Conservation (phyloP, 2,113 vertebrate species). For the Acanthisitta chloris region DNA sequence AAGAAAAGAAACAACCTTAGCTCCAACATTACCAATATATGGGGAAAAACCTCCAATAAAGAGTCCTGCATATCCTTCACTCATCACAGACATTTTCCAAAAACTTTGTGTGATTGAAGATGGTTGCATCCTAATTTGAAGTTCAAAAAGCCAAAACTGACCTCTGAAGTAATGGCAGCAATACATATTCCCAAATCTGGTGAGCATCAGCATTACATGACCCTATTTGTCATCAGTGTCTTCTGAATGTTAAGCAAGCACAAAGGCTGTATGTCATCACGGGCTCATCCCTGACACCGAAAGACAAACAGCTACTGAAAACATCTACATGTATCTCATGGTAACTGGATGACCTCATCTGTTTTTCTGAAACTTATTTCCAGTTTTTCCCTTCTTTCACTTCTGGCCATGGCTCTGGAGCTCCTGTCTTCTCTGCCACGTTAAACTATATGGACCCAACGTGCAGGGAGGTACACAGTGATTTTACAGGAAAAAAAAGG, state of each 20-base stretch:
- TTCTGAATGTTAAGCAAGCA: background rate
- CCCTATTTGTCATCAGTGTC: background rate
- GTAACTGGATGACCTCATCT: background rate
- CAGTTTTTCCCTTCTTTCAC: background rate
- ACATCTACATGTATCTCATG: background rate
- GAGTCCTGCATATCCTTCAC: background rate
- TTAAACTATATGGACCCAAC: background rate
- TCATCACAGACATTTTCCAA: background rate
- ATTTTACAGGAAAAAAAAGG: background rate
- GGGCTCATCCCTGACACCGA: background rate
- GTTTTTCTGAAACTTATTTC: background rate
- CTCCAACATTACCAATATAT: background rate
- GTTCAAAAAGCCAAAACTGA: background rate
- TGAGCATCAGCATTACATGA: background rate
- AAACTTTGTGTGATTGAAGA: background rate
- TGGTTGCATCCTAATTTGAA: background rate
- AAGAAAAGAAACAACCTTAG: background rate
- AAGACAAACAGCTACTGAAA: slow-evolving; percentile 10
- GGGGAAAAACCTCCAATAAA: background rate
- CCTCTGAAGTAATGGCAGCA: slow-evolving; percentile 36
- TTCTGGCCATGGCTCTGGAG: background rate
- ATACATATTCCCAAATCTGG: slow-evolving; percentile 12
- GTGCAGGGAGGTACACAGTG: background rate
- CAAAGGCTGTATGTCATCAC: background rate
- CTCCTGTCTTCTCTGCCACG: background rate